Evolutionary conservation across 2,113 vertebrate species (phyloP), one percentile per base, ranked within the genome.

Genomic region (Dasyornis broadbenti): DNA sequence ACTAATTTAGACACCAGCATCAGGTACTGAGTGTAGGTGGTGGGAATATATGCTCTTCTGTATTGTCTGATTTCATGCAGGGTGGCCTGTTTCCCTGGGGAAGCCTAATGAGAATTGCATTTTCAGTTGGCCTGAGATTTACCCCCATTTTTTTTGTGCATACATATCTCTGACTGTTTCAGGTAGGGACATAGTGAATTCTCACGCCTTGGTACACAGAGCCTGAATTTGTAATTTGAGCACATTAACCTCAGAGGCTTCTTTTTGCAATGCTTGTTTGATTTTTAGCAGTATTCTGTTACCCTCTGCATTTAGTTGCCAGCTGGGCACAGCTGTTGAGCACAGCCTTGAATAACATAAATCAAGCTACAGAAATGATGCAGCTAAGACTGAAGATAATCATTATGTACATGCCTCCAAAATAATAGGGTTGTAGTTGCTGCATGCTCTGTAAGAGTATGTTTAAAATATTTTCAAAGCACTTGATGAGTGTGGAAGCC

Each of bases 71-170:
- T 9, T 21, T 63, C 39, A 7, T 5, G 1, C 14, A 9, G 24
- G 40, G 35, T 72, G 63, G 57, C 37, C 19, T 49, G 24, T 88
- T 28, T 59, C 45, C 20, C 30, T 61, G 28, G 26, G 18, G 47
- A 77, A 75, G 52, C 24, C 16, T 66, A 6, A 24, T n/a, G 52
- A 66, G n/a, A 78, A 42, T 9, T 45, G 16, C 6, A 2, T 28
- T 8, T 92, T 77, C 23, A 31, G 18, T 10, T 71, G 52, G 13
- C 60, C n/a, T 45, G 37, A 78, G 56, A 11, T 59, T 57, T 66
- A 54, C 3, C 13, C 49, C 20, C 9, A 10, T 4, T 30, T 91
- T 73, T 37, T 50, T 63, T 71, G 10, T 53, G 26, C 0, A 0
- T 57, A 47, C 26, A 7, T 45, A 28, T 84, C 35, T 89, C 52